phyloP scores from a whole-genome alignment of 2,888 invertebrate genomes.

The Pyrrhia umbra region DNA sequence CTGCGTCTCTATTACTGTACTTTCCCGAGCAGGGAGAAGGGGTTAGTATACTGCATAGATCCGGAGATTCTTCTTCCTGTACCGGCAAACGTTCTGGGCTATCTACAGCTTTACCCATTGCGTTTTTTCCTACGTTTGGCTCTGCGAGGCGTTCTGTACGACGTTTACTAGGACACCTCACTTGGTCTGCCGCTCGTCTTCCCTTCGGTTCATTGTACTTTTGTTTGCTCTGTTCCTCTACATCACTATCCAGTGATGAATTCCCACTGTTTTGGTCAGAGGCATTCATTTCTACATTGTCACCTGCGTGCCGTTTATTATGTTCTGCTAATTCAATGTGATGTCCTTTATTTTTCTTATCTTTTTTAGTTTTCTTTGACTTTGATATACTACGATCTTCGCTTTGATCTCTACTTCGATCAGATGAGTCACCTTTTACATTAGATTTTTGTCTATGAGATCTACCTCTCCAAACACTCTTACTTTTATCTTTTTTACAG shows the following conservation, averaged over 20 bases:
- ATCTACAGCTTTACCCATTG: background rate
- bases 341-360: background rate
- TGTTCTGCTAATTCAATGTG: background rate
- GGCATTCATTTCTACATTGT: background rate
- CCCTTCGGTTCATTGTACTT: background rate
- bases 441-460: background rate
- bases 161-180: background rate
- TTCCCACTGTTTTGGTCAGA: background rate
- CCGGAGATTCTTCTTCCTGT: background rate
- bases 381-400: background rate
- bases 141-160: background rate
- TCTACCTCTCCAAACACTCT: conserved; percentile 1
- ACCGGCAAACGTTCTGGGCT: background rate
- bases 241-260: background rate
- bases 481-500: conserved; percentile 11
- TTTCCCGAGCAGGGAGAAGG: background rate
- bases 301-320: background rate
- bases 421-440: background rate
- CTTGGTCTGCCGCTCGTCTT: background rate
- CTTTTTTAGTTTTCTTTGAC: background rate
- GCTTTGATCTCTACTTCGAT: background rate
- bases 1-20: background rate
- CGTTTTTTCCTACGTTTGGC: background rate
- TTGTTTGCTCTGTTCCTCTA: background rate
- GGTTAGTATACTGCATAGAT: background rate